Base-by-base conservation (phyloP, 2,888 invertebrate species). In the Dichetophora obliterata region DNA sequence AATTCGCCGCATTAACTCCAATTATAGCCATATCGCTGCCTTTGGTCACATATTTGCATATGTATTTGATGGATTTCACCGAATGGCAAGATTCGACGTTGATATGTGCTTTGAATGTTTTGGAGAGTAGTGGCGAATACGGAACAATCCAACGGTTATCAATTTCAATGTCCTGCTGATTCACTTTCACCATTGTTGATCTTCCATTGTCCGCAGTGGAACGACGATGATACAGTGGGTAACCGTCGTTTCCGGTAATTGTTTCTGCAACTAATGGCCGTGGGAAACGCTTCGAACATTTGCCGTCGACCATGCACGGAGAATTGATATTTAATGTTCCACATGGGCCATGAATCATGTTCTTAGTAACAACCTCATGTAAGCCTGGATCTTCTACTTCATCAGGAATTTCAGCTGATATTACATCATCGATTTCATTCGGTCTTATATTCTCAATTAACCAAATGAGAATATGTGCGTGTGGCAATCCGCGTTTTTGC, bases 21-120 rank as follows among this genome's bases (percentile, higher is more conserved):
- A 80, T 59, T 37, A 78, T 76, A 54, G 78, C 80, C 86, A 86
- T 85, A 78, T 88, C 87, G 78, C 85, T 86, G 37, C 88, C 87
- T 86, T 89, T 89, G 72, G 82, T 87, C 31, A 90, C 86, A 82
- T 90, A 90, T 81, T 89, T 88, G 80, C 87, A 87, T 78, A 90
- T 84, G 77, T 88, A 88, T 82, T 88, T 88, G 37, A 88, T 87
- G 0, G 84, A 82, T 77, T 89, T 88, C 0, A 90, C 86, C 0
- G 88, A 89, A 82, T 83, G 85, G 80, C 89, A 90, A 77, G 70
- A 85, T 77, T 90, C 89, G 14, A 89, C 86, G 80, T 89, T 89
- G n/a, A 86, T 85, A 78, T 89, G 88, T 0, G 85, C 84, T 66
- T 86, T 80, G 63, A 82, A 86, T 11, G 80, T 82, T 77, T 83